Conservation (phyloP, 2,797 vertebrate genomes). For the Xenopus petersii region DNA sequence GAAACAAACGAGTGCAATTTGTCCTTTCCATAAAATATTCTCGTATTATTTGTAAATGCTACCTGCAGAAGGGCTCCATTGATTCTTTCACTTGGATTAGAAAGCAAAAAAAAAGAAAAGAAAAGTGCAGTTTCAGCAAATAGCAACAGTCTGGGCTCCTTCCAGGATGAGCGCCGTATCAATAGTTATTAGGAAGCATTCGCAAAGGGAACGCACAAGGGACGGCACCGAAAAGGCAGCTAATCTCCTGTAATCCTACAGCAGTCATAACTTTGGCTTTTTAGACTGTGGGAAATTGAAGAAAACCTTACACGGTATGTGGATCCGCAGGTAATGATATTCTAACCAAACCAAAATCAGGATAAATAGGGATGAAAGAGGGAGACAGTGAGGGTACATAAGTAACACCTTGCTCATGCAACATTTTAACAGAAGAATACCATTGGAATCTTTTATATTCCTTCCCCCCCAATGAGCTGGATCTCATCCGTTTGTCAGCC, state of each 20-base stretch:
- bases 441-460: no score
- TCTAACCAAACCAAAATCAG: background rate
- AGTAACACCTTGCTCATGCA: no score
- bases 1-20: background rate
- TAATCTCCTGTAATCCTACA: slow-evolving; percentile 74
- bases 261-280: slow-evolving; percentile 52
- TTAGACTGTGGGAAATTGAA: slow-evolving; percentile 70
- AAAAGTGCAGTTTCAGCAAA: slow-evolving; percentile 69
- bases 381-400: background rate
- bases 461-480: background rate
- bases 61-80: background rate
- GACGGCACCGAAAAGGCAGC: slow-evolving; percentile 54
- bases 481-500: no score
- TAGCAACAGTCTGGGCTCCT: slow-evolving; percentile 62
- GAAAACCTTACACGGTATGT: slow-evolving; percentile 35
- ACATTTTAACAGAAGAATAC: no score
- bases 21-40: background rate
- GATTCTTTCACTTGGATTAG: background rate
- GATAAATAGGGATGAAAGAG: background rate
- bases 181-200: slow-evolving; percentile 71
- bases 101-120: slow-evolving; percentile 37
- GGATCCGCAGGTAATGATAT: background rate
- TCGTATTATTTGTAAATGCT: background rate
- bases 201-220: slow-evolving; percentile 61
- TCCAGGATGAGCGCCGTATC: slow-evolving; percentile 67